These are phyloP conservation scores for Chaetops frenatus DNA, from an alignment of 2,113 vertebrate species.

Conservation along the genomic window DNA sequence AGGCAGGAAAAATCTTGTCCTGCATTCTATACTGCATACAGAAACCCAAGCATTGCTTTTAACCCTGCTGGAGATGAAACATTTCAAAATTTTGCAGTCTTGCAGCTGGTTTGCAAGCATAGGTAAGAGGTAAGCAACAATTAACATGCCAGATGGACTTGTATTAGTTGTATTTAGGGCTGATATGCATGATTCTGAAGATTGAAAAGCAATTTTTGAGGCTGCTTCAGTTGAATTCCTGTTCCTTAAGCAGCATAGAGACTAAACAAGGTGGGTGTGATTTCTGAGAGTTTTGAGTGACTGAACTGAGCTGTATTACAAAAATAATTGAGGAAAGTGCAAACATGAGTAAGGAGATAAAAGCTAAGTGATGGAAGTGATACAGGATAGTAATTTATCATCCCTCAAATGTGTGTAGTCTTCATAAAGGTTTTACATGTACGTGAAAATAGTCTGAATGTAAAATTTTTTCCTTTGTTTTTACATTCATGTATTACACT, in stretches of 20 bases:
- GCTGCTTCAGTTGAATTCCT: not conserved
- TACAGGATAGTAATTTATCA: not conserved
- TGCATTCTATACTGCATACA: not conserved
- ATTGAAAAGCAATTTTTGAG: not conserved
- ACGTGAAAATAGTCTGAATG: not conserved
- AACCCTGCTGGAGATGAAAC: not conserved
- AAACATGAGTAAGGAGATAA: not conserved
- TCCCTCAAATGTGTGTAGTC: not conserved
- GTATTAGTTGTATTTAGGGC: not conserved
- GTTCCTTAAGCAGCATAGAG: not conserved
- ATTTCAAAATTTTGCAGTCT: not conserved
- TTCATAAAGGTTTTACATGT: not conserved
- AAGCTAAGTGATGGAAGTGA: not conserved
- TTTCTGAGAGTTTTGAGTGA: not conserved
- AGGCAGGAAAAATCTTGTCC: not conserved
- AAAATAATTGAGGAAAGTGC: not conserved
- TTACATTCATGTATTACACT: not conserved
- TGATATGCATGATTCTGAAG: not conserved
- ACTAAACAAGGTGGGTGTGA: not conserved
- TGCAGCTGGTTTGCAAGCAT: not conserved
- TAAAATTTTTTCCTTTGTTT: not conserved
- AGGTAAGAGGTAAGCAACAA: not conserved
- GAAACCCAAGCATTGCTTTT: not conserved
- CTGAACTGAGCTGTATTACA: not conserved
- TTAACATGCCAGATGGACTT: not conserved